Evolutionary conservation across 2,113 vertebrate species (phyloP).

Genomic region (Calypte anna): DNA sequence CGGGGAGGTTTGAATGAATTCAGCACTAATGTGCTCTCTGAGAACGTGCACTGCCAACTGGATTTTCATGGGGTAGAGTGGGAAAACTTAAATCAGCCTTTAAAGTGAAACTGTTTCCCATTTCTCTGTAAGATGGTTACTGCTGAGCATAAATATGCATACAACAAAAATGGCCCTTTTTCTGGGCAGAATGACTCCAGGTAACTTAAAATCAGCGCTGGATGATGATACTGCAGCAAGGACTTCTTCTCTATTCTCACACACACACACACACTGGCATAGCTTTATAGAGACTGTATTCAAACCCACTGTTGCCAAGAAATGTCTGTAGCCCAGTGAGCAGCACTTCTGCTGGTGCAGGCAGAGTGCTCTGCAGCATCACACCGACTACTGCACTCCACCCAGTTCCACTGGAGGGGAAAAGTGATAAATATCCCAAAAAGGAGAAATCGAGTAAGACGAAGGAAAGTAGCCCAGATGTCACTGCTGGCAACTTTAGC

Average conservation of each 20-base stretch:
- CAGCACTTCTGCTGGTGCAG: neutral
- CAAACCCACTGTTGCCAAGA: neutral
- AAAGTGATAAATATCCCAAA: neutral
- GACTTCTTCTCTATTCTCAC: neutral
- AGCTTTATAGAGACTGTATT: neutral
- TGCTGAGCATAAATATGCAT: neutral
- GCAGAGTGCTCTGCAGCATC: rapidly evolving
- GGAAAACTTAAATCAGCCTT: conserved; percentile 51
- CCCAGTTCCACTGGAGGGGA: neutral
- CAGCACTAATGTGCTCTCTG: conserved; percentile 5
- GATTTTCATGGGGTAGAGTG: conserved; percentile 17
- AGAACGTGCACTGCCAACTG: neutral
- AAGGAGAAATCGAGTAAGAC: neutral
- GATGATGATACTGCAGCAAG: neutral
- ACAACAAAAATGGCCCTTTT: neutral
- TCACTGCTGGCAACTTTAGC: neutral
- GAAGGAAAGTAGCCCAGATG: neutral
- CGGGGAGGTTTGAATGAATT: conserved; percentile 46
- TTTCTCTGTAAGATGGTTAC: neutral
- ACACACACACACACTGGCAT: neutral
- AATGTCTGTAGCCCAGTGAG: rapidly evolving
- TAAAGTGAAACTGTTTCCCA: conserved; percentile 17
- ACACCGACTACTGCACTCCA: rapidly evolving
- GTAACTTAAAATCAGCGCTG: neutral
- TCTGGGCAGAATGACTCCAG: neutral